Base-by-base conservation (phyloP, 2,888 invertebrate species). In the Eupithecia abbreviata region DNA sequence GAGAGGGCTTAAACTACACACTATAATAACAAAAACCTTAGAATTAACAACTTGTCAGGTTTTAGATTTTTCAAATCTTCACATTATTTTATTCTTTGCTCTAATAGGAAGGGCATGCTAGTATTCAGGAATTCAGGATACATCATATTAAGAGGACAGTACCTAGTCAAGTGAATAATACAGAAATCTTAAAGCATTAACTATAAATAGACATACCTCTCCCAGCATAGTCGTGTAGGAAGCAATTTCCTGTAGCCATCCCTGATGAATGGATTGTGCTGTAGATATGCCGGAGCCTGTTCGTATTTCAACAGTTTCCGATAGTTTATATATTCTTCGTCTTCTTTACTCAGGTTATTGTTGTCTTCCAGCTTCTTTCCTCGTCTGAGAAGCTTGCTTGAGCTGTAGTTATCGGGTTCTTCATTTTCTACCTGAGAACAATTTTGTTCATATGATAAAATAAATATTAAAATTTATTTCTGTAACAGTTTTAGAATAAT, bases 231-330 rank as follows among this genome's bases (percentile, higher is more conserved):
- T 89, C 96, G 96, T n/a, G 97, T 97, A 7, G 97, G 97, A 73
- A 98, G 95, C 82, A 97, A 96, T 85, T 97, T 97, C 86, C 98
- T 96, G 90, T 99, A 99, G 13, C 99, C 99, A 82, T 96, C 96
- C 79, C 96, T 95, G 82, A 99, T 98, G 88, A 95, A 98, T 4
- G 97, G 97, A 92, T 99, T 99, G 86, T 98, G 98, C 90, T 97
- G 97, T 76, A 98, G 95, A 91, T 98, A 98, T 76, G 96, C 96
- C 5, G 98, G 98, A 71, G 98, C 98, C 86, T 98, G 88, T 80
- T 95, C 95, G 87, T 91, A 95, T 78, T 93, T 93, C 15, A 95
- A 85, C 58, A 95, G 87, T 82, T 95, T 90, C 74, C 95, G 86
- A 77, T 93, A 93, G 80, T 95, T 95, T n/a, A 94, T 88, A 78